Percentiles rank a stretch among this genome's conserved stretches.
Evolutionary conservation across 2,888 invertebrate genomes (phyloP).

Genomic region (Polydrusus tereticollis): DNA sequence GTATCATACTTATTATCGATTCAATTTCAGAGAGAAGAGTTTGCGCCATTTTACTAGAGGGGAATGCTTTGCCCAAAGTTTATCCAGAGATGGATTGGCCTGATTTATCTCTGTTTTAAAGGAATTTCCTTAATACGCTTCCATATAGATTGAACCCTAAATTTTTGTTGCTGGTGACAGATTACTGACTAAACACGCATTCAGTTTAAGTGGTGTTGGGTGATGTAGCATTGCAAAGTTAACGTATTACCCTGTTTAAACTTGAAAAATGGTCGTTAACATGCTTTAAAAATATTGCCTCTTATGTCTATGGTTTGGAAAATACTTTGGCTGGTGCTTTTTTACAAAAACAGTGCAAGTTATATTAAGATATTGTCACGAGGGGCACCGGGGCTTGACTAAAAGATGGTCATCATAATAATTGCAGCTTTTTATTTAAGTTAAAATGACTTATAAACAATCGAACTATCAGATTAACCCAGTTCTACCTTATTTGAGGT

Average conservation of each 20-base stretch:
- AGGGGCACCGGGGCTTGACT: no score
- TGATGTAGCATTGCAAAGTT: background rate
- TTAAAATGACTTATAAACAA: no score
- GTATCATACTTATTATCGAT: constrained; percentile 29
- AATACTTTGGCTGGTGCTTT: no score
- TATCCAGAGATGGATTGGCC: constrained; percentile 31
- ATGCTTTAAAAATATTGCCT: background rate
- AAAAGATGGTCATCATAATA: no score
- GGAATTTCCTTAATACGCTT: constrained; percentile 10
- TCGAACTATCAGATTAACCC: no score
- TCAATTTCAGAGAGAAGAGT: constrained; percentile 14
- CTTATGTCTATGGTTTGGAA: no score
- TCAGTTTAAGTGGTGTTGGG: background rate
- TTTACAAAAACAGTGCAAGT: no score
- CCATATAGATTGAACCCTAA: background rate
- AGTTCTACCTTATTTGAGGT: no score
- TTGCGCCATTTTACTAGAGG: constrained; percentile 24
- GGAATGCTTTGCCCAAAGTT: constrained; percentile 25
- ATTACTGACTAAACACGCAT: background rate
- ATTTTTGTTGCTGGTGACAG: background rate
- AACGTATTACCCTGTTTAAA: background rate
- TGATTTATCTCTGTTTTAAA: background rate
- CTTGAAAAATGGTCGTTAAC: background rate
- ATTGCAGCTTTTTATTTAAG: no score
- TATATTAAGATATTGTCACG: no score